Evolutionary conservation across 2,888 invertebrate genomes (phyloP).

Genomic region (Yponomeuta malinellus): DNA sequence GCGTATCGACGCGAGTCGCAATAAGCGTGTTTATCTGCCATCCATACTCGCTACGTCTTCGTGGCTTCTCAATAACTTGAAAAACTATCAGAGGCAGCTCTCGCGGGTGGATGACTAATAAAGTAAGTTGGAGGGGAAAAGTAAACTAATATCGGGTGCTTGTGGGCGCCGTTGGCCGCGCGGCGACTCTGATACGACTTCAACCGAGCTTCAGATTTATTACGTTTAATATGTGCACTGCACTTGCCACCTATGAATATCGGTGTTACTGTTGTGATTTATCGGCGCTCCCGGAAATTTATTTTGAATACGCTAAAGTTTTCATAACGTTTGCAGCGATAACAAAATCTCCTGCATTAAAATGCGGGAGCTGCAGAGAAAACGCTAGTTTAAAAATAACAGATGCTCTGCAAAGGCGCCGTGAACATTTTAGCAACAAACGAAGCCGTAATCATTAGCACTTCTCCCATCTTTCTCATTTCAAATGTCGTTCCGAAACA

Average conservation of each 20-base stretch:
- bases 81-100: slow-evolving; percentile 61
- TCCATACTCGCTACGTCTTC: slow-evolving; percentile 34
- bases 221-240: slow-evolving; percentile 63
- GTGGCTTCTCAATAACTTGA: slow-evolving; percentile 64
- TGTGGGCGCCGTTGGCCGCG: slow-evolving; percentile 37
- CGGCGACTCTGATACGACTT: slow-evolving; percentile 33
- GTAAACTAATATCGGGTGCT: slow-evolving; percentile 75
- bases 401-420: neutral
- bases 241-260: slow-evolving; percentile 41
- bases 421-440: slow-evolving; percentile 11
- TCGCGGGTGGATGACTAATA: slow-evolving; percentile 68
- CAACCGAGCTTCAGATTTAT: slow-evolving; percentile 62
- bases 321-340: neutral
- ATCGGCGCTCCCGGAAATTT: neutral
- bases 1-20: slow-evolving; percentile 10
- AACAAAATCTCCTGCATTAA: neutral
- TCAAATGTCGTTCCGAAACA: slow-evolving; percentile 66
- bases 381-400: neutral
- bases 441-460: slow-evolving; percentile 50
- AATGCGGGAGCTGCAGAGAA: neutral
- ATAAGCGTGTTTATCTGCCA: slow-evolving; percentile 19
- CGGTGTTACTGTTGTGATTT: neutral
- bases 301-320: slow-evolving; percentile 7
- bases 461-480: slow-evolving; percentile 63
- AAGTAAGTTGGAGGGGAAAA: slow-evolving; percentile 74